These are phyloP conservation scores for Cryptus viduatorius DNA, from an alignment of 2,888 invertebrate genomes.

Conservation along the genomic window DNA sequence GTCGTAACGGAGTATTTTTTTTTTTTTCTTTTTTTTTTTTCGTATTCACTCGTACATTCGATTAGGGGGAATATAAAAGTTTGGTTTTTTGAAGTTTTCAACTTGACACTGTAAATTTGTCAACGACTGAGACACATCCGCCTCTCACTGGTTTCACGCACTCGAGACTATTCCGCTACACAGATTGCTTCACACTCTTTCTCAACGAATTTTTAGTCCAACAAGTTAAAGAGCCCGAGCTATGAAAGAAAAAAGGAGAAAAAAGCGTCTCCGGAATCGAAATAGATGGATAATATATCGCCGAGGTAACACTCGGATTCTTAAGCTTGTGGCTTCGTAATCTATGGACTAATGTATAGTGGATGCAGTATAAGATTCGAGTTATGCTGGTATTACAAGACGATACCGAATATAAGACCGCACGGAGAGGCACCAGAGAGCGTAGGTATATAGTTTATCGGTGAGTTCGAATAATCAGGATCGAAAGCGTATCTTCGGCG, in stretches of 20 bases:
- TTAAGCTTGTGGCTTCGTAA: conserved; percentile 46
- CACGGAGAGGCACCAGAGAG: conserved; percentile 24
- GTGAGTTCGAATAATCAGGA: conserved; percentile 80
- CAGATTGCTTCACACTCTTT: conserved; percentile 36
- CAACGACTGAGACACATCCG: background rate
- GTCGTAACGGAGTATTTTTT: too few relatives aligned
- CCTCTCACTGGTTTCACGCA: background rate
- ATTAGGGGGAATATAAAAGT: background rate
- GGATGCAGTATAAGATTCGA: conserved; percentile 53
- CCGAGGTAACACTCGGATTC: conserved; percentile 67
- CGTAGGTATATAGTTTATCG: conserved; percentile 76
- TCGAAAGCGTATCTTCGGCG: conserved; percentile 72
- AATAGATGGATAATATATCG: conserved; percentile 75
- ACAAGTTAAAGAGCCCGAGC: conserved; percentile 7
- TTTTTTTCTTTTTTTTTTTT: too few relatives aligned
- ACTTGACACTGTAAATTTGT: background rate
- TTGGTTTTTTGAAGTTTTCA: background rate
- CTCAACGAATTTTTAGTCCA: conserved; percentile 24
- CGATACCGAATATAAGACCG: background rate
- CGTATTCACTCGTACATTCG: background rate
- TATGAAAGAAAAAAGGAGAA: conserved; percentile 3
- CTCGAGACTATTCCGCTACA: background rate
- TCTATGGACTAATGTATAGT: conserved; percentile 62
- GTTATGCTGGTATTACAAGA: conserved; percentile 46
- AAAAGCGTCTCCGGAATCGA: conserved; percentile 37